Base-by-base conservation (phyloP, 2,113 vertebrate genomes). In the Ranitomeya variabilis region DNA sequence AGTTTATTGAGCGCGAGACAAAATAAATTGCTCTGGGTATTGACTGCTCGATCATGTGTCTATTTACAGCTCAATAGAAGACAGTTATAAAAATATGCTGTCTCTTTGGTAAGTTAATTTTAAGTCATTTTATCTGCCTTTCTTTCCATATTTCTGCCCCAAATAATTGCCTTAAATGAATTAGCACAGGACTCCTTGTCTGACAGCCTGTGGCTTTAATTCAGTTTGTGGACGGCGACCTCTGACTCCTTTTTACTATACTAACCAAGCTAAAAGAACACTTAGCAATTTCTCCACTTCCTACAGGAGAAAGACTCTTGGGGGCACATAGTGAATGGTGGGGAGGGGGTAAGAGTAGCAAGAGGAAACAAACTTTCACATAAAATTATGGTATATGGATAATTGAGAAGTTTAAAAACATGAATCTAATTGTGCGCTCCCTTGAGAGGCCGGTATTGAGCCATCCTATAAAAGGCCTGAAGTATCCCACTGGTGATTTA, bases 401-500 rank as follows among this genome's bases (percentile, higher is more conserved):
- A 98, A 98, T 98, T 97, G 97, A 97, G 94, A 97, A 97, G 97
- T 97, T 97, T 97, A 96, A 97, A 98, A 97, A 97, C 96, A 96
- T 96, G 96, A 98, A 99, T 99, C 97, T 98, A 98, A 99, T 99
- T 98, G 97, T 97, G 94, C 91, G 5, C 93, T 96, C 97, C 95
- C 96, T 94, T 91, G 95, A 96, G 97, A 97, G 96, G 93, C 94
- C 95, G 96, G 96, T 97, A 97, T 96, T 94, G 96, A 96, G 96
- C 97, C 97, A 96, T 97, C 97, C 97, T 99, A 98, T 98, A 97
- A 99, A 97, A 97, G 97, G 97, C 93, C 95, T 95, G 95, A 94
- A 96, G 96, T 97, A 97, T 97, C 97, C 96, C 95, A 94, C 96
- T 96, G 94, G 96, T 99, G 98, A 99, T 99, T 99, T 99, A 99